A percentile compares a stretch with the other conserved stretches of the same genome.
Evolutionary conservation across 2,113 vertebrate genomes (phyloP).

Genomic region (Aythya baeri): DNA sequence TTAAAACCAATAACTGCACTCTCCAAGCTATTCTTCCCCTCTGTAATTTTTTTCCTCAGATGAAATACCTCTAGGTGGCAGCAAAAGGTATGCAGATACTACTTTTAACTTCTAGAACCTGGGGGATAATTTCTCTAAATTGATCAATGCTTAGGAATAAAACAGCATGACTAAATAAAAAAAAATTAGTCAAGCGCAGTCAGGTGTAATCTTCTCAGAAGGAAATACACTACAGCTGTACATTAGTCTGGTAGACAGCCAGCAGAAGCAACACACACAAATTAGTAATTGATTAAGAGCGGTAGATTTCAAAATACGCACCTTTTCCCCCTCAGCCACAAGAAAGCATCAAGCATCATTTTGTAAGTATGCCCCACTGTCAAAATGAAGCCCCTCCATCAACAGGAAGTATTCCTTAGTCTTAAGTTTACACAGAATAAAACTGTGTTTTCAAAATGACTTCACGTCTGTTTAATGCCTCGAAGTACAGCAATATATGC

Average conservation of each 20-base stretch:
- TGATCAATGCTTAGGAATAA: constrained; percentile 26
- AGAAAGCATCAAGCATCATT: neutral
- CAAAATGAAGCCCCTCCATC: neutral
- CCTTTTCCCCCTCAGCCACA: neutral
- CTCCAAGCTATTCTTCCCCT: neutral
- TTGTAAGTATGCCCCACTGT: neutral
- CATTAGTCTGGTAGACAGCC: neutral
- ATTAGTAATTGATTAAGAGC: neutral
- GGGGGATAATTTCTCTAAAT: neutral
- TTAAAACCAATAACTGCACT: neutral
- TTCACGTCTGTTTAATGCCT: neutral
- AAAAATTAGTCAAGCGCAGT: constrained; percentile 28
- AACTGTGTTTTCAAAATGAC: neutral
- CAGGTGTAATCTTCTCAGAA: neutral
- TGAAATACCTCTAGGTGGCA: constrained; percentile 50
- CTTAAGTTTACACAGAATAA: constrained; percentile 61
- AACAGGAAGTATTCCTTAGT: neutral
- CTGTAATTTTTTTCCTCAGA: neutral
- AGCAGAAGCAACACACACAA: constrained; percentile 19
- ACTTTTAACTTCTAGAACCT: neutral
- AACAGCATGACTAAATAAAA: neutral
- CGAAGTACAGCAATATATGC: neutral
- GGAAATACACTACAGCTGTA: neutral
- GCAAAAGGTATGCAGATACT: constrained; percentile 38
- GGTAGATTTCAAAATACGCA: neutral